Percentiles rank a stretch among this genome's conserved stretches.
Evolutionary conservation across 2,797 vertebrate genomes (phyloP).

Genomic region (Pseudochirops cupreus): DNA sequence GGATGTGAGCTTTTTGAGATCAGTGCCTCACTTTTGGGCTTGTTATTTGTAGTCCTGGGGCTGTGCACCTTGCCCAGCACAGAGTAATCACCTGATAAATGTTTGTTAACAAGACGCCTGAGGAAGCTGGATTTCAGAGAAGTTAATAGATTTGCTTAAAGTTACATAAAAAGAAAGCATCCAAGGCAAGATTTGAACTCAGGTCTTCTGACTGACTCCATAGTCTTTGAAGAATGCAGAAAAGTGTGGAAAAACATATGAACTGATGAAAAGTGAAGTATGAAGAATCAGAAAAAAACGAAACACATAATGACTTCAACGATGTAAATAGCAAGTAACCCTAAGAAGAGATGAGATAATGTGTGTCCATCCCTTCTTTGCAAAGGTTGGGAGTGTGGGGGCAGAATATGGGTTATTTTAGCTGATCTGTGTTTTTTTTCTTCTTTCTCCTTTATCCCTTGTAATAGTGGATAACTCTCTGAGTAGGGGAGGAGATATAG

Average conservation of each 20-base stretch:
- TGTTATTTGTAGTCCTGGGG: background rate
- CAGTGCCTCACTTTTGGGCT: background rate
- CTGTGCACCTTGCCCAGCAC: background rate
- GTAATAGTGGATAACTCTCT: background rate
- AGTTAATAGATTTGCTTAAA: background rate
- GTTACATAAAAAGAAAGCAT: background rate
- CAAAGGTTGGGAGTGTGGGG: background rate
- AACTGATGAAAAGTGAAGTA: background rate
- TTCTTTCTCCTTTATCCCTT: background rate
- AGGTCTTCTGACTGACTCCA: background rate
- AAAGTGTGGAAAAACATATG: background rate
- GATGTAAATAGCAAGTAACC: background rate
- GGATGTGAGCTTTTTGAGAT: background rate
- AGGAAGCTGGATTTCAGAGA: background rate
- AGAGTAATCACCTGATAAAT: background rate
- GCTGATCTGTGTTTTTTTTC: background rate
- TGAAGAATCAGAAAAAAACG: background rate
- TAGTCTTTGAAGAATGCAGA: background rate
- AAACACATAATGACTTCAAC: background rate
- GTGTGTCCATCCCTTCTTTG: background rate
- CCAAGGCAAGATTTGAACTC: background rate
- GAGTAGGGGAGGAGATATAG: background rate
- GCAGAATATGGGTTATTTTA: background rate
- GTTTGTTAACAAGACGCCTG: background rate
- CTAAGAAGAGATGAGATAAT: background rate